These are phyloP conservation scores for Melanotaenia boesemani DNA, from an alignment of 2,797 vertebrate genomes.

Conservation along the genomic window DNA sequence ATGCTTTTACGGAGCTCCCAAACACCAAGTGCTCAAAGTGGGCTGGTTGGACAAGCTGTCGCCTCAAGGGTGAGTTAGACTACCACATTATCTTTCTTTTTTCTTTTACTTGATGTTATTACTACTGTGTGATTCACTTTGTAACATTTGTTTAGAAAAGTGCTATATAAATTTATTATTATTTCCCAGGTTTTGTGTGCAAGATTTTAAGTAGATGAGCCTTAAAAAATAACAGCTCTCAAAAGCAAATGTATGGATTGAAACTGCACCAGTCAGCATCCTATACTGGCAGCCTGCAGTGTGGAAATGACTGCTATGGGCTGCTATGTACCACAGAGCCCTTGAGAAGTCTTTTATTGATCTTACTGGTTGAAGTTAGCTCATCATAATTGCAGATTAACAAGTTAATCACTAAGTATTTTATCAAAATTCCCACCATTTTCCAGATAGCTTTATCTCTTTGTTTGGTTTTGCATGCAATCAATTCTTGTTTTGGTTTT, in stretches of 20 bases:
- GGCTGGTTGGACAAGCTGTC: constrained; percentile 98
- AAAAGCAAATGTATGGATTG: background rate
- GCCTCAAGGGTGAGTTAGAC: constrained; percentile 89
- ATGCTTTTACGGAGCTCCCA: constrained; percentile 90
- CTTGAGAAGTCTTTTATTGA: background rate
- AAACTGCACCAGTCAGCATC: background rate
- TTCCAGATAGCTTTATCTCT: background rate
- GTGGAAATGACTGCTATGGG: background rate
- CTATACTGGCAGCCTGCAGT: background rate
- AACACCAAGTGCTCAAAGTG: constrained; percentile 80
- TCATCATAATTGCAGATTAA: background rate
- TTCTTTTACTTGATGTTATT: too few relatives aligned
- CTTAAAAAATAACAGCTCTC: background rate
- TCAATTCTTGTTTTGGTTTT: background rate
- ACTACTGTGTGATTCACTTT: too few relatives aligned
- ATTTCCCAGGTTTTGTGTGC: background rate
- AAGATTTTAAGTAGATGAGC: background rate
- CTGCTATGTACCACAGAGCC: background rate
- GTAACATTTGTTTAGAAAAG: too few relatives aligned
- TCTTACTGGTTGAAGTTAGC: background rate
- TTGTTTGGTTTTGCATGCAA: too few relatives aligned
- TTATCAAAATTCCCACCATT: background rate
- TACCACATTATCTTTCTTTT: background rate
- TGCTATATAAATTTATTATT: too few relatives aligned
- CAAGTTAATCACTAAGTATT: background rate